Evolutionary conservation across 2,888 invertebrate species (phyloP), one percentile per base, ranked within the genome.

Genomic region (Petrolisthes manimaculis): DNA sequence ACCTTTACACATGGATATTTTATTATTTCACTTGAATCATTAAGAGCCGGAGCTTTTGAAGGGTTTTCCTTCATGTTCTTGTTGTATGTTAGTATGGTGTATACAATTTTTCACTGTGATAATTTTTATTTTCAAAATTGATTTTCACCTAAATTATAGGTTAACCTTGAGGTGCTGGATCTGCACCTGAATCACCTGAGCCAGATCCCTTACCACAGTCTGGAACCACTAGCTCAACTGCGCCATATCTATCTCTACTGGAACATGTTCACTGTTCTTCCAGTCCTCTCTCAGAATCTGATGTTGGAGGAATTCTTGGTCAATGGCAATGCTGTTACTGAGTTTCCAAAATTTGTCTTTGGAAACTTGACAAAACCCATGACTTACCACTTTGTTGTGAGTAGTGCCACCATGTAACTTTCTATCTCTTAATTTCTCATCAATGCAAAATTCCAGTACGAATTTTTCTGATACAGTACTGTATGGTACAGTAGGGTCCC

Each of bases 331-430:
- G 88, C 84, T 61, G 18, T 88, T 18, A 37, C 81, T 6, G 77
- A 75, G 18, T 88, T 88, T 54, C 88, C 88, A 0, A 88, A 88
- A 24, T 81, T 84, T 18, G 55, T 88, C 61, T 88, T 88, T 24
- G 88, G 88, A 5, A 80, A 71, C 24, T 69, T 88, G 21, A 81
- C 84, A 14, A 74, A 74, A n/a, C 88, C 88, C 14, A 71, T 88
- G 6, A 88, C 88, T 9, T 88, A 84, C 53, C 88, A 88, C 74
- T 84, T 88, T 84, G 81, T 82, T 51, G 88, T 84, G 51, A 88
- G 88, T 84, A 37, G 37, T 37, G 37, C 37, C 37, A 37, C 37
- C 37, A 37, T 37, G 37, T 37, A 37, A 37, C 37, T 37, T 37
- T 37, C 2, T 37, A 37, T 37, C 37, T 37, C 37, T 37, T 37